Conservation (phyloP, 1,140 invertebrate genomes). For the Mizuhopecten yessoensis region DNA sequence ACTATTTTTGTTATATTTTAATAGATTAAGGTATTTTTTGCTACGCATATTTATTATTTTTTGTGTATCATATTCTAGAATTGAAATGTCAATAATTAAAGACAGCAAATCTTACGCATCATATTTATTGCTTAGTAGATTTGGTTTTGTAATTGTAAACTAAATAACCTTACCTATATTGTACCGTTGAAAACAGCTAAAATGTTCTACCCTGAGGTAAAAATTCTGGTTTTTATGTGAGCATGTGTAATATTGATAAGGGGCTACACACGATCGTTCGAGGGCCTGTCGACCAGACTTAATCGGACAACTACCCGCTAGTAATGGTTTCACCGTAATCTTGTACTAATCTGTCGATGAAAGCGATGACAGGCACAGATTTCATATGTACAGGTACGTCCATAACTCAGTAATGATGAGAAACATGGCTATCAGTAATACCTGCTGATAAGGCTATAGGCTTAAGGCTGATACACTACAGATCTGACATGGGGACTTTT, state of each 20-base stretch:
- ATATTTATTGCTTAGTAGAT: neutral
- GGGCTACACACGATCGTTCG: neutral
- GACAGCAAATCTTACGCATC: too few species aligned
- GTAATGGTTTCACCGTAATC: neutral
- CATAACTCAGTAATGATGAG: neutral
- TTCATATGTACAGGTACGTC: constrained; percentile 10
- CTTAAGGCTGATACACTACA: neutral
- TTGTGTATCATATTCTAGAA: neutral
- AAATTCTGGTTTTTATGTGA: constrained; percentile 28
- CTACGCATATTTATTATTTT: neutral
- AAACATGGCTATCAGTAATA: neutral
- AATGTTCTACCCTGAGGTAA: neutral
- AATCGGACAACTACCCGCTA: neutral
- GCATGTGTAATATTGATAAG: neutral
- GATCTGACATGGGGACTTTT: neutral
- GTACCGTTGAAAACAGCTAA: neutral
- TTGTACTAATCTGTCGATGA: neutral
- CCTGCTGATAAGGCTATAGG: neutral
- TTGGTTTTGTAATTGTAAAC: neutral
- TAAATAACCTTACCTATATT: neutral
- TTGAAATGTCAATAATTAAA: neutral
- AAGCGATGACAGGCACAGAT: neutral
- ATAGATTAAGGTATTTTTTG: neutral
- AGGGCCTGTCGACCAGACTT: neutral
- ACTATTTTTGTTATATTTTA: neutral